Evolutionary conservation across 2,113 vertebrate genomes (phyloP).

Genomic region (sheep (Ovis aries)): DNA sequence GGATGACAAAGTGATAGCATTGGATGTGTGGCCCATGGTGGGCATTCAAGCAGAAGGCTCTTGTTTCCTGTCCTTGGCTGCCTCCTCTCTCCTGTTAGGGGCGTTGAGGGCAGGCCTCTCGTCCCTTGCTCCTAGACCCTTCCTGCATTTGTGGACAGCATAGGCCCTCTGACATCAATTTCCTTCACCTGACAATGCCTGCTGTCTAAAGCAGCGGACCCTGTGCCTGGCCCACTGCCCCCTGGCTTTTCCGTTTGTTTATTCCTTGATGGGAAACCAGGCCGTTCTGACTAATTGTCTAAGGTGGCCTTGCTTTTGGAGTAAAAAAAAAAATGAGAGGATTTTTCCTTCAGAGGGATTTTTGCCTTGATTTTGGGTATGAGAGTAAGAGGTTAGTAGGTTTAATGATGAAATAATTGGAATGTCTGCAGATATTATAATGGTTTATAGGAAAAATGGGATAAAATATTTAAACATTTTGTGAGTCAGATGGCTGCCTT

Average conservation of each 20-base stretch:
- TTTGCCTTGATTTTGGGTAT: not conserved
- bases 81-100: not conserved
- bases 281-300: not conserved
- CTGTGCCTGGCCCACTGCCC: not conserved
- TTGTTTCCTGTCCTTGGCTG: not conserved
- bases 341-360: not conserved
- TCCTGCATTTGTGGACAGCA: not conserved
- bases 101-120: not conserved
- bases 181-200: not conserved
- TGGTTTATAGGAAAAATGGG: not conserved
- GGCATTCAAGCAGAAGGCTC: not conserved
- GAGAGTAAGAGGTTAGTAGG: not conserved
- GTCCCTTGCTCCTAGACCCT: not conserved
- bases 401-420: not conserved
- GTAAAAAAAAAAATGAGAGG: not conserved
- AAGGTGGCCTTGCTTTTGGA: not conserved
- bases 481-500: not conserved
- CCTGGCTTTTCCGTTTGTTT: not conserved
- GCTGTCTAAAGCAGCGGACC: not conserved
- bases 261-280: not conserved
- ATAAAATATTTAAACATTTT: not conserved
- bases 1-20: not conserved
- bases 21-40: too few relatives aligned
- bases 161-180: too few relatives aligned
- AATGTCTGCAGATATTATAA: not conserved